Conservation (phyloP, 2,888 invertebrate genomes). For the Mythimna loreyi region DNA sequence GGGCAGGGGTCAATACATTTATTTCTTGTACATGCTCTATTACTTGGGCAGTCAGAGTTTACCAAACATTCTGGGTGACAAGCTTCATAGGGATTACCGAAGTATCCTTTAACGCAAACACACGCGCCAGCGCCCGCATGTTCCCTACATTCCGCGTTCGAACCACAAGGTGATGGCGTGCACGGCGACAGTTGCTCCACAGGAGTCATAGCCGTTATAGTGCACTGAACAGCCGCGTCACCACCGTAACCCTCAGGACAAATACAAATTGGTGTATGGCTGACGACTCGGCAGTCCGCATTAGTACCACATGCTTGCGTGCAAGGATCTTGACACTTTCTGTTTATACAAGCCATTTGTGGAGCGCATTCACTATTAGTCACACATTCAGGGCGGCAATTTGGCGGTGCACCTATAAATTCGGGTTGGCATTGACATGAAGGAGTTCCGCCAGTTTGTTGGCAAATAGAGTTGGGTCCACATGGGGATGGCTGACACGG, state of each 20-base stretch:
- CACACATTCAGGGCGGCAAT: conserved; percentile 94
- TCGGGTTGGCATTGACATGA: conserved; percentile 93
- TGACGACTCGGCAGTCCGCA: conserved; percentile 94
- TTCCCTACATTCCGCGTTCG: conserved; percentile 92
- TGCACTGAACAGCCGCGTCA: conserved; percentile 94
- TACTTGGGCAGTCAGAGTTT: conserved; percentile 93
- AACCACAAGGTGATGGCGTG: conserved; percentile 92
- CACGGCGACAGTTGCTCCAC: conserved; percentile 88
- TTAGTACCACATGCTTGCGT: conserved; percentile 93
- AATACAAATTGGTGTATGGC: conserved; percentile 93
- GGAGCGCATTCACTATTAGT: conserved; percentile 93
- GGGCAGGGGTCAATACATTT: conserved; percentile 95
- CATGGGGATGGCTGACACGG: conserved; percentile 95
- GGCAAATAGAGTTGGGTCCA: conserved; percentile 93
- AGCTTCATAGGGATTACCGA: conserved; percentile 95
- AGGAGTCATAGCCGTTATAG: conserved; percentile 68
- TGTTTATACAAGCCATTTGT: conserved; percentile 93
- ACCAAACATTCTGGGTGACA: conserved; percentile 94
- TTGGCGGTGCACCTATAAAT: conserved; percentile 93
- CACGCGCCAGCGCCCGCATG: conserved; percentile 92
- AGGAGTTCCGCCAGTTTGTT: conserved; percentile 89
- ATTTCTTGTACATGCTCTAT: conserved; percentile 93
- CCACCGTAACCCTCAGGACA: conserved; percentile 93
- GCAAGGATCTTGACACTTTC: conserved; percentile 95
- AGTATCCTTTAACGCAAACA: conserved; percentile 93